Percentiles rank a stretch among this genome's conserved stretches.
Conservation (phyloP, 2,113 vertebrate genomes). For the Irena cyanogastra region DNA sequence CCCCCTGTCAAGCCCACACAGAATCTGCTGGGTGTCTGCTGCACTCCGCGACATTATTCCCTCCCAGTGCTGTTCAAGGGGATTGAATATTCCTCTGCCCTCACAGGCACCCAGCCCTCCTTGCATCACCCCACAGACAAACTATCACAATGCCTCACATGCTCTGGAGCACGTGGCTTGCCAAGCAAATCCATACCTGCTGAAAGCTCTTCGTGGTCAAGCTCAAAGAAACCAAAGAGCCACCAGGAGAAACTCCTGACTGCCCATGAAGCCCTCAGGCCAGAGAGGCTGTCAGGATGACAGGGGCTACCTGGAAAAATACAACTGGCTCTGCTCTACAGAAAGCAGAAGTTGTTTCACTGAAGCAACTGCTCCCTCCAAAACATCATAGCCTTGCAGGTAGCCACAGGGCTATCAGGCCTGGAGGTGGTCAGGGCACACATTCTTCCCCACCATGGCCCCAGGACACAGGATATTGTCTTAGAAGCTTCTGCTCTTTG, state of each 20-base stretch:
- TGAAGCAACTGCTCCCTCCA: not conserved
- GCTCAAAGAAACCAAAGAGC: not conserved
- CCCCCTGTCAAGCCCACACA: not conserved
- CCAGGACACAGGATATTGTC: not conserved
- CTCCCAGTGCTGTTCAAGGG: not conserved
- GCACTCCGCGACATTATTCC: not conserved
- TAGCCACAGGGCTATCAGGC: not conserved
- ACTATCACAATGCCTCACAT: not conserved
- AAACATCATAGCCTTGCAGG: not conserved
- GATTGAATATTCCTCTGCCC: not conserved
- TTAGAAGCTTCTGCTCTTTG: not conserved
- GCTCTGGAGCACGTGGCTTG: not conserved
- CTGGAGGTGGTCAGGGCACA: too few species aligned
- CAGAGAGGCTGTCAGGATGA: not conserved
- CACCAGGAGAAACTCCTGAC: not conserved
- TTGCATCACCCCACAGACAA: not conserved
- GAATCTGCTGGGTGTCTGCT: not conserved
- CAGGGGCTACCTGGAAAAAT: not conserved
- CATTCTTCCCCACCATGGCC: not conserved
- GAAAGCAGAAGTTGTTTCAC: not conserved
- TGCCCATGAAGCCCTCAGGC: not conserved
- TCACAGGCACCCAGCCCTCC: accelerated
- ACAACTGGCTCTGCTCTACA: not conserved
- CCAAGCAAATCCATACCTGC: not conserved
- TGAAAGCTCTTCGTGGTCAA: not conserved